Evolutionary conservation across 2,888 invertebrate species (phyloP).

Genomic region (Eremobia ochroleuca): DNA sequence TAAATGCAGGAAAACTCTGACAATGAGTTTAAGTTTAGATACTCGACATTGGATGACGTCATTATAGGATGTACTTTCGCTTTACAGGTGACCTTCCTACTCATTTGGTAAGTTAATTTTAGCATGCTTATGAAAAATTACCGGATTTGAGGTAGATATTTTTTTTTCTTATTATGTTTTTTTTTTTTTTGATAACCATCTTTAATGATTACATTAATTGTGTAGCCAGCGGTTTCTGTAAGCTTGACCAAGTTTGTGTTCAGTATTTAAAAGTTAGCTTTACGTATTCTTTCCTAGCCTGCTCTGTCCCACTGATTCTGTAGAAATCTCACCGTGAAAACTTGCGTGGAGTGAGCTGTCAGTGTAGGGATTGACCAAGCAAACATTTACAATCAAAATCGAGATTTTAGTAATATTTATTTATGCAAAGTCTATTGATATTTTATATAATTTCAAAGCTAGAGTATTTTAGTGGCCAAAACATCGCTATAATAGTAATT

Average conservation of each 20-base stretch:
- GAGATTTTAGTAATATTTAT: no score
- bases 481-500: no score
- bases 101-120: slow-evolving; percentile 30
- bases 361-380: no score
- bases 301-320: no score
- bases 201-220: not conserved
- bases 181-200: slow-evolving; percentile 9
- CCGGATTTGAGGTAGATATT: slow-evolving; percentile 2
- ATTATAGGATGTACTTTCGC: slow-evolving; percentile 68
- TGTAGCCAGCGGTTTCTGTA: not conserved
- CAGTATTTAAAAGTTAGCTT: not conserved
- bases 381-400: no score
- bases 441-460: no score
- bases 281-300: not conserved
- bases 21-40: slow-evolving; percentile 51
- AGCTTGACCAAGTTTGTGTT: not conserved
- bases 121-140: slow-evolving; percentile 16
- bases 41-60: slow-evolving; percentile 66
- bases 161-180: not conserved
- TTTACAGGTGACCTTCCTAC: slow-evolving; percentile 61
- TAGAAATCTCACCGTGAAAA: no score
- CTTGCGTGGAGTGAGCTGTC: no score
- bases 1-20: slow-evolving; percentile 17
- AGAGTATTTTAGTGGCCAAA: no score
- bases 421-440: no score